A percentile compares a stretch with the other conserved stretches of the same genome.
Conservation (phyloP, 2,888 invertebrate species). For the Horisme vitalbata region DNA sequence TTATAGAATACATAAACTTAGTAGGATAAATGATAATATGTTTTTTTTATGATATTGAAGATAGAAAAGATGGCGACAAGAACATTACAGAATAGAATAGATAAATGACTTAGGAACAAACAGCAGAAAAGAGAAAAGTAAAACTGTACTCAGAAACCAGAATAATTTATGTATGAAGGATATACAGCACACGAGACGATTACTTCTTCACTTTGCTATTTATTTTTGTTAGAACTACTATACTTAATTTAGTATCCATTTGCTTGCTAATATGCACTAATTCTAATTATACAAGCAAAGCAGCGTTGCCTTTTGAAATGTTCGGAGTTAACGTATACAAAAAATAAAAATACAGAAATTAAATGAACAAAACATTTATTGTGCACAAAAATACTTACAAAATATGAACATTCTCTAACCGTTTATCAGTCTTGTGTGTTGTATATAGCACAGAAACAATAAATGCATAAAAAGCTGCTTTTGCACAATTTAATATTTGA, state of each 20-base stretch:
- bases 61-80: not conserved
- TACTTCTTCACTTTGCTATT: slow-evolving; percentile 16
- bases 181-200: slow-evolving; percentile 78
- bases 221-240: slow-evolving; percentile 11
- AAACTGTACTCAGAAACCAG: slow-evolving; percentile 10
- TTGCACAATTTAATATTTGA: slow-evolving; percentile 23
- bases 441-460: slow-evolving; percentile 77
- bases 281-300: slow-evolving; percentile 26
- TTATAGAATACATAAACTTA: not conserved
- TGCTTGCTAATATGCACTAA: slow-evolving; percentile 56
- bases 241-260: slow-evolving; percentile 57
- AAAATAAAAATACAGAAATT: slow-evolving; percentile 69
- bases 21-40: not conserved
- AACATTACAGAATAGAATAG: slow-evolving; percentile 3
- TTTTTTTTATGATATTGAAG: not conserved
- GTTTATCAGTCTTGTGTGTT: slow-evolving; percentile 82
- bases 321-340: not conserved
- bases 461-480: slow-evolving; percentile 76
- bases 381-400: slow-evolving; percentile 79
- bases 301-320: slow-evolving; percentile 7
- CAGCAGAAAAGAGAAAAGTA: slow-evolving; percentile 55
- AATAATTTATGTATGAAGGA: slow-evolving; percentile 27
- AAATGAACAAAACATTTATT: slow-evolving; percentile 75
- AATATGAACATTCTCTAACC: slow-evolving; percentile 67
- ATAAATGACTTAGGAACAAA: slow-evolving; percentile 43